phyloP scores from a whole-genome alignment of 2,888 invertebrate genomes.

The Pharmacophagus antenor region DNA sequence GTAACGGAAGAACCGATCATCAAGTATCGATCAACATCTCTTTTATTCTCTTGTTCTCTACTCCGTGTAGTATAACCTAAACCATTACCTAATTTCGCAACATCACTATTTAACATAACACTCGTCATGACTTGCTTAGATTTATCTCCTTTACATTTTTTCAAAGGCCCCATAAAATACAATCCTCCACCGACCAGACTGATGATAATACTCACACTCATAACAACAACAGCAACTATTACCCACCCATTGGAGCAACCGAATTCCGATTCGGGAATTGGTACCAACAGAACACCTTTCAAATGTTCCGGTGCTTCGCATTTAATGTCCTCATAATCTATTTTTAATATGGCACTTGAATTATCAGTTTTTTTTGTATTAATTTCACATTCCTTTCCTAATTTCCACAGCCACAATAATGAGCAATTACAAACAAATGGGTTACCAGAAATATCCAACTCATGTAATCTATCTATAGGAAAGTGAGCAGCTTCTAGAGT shows the following conservation, averaged over 20 bases:
- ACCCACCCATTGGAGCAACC: constrained; percentile 83
- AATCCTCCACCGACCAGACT: constrained; percentile 74
- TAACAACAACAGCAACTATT: constrained; percentile 76
- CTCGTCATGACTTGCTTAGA: constrained; percentile 78
- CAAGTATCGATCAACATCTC: constrained; percentile 74
- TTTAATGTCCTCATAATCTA: constrained; percentile 81
- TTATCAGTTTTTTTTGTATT: constrained; percentile 61
- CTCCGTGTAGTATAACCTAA: constrained; percentile 73
- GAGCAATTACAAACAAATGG: constrained; percentile 93
- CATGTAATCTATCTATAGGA: constrained; percentile 88
- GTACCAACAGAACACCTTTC: constrained; percentile 73
- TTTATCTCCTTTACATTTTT: constrained; percentile 77
- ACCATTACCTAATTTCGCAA: constrained; percentile 75
- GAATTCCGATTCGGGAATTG: constrained; percentile 83
- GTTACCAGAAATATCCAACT: constrained; percentile 89
- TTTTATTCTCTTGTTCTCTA: constrained; percentile 71
- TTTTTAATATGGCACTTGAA: constrained; percentile 63
- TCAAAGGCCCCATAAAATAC: constrained; percentile 76
- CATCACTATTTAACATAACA: constrained; percentile 76
- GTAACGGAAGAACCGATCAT: constrained; percentile 78
- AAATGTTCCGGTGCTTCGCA: constrained; percentile 82
- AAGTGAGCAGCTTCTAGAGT: constrained; percentile 90
- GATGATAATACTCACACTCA: constrained; percentile 78
- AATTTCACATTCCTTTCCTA: constrained; percentile 73
- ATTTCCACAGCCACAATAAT: constrained; percentile 91